phyloP scores from a whole-genome alignment of 1,140 invertebrate genomes.

The Drosophila equinoxialis region DNA sequence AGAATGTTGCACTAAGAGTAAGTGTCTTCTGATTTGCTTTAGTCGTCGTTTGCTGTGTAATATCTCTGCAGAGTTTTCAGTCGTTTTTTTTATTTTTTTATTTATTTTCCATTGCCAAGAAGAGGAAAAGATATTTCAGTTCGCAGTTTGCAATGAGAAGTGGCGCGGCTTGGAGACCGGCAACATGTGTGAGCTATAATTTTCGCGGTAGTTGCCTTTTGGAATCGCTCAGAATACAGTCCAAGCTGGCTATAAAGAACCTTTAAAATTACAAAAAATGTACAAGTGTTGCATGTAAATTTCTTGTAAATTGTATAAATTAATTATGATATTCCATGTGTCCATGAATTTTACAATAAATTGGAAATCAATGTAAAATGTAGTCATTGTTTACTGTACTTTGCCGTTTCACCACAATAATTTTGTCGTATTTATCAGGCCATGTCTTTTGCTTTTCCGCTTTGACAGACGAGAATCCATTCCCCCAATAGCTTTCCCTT shows the following conservation, averaged over 20 bases:
- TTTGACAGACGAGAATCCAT: constrained; percentile 24
- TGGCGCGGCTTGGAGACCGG: constrained; percentile 47
- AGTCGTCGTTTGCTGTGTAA: constrained; percentile 14
- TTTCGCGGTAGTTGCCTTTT: constrained; percentile 59
- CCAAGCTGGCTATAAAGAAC: neutral
- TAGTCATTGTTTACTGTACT: constrained; percentile 22
- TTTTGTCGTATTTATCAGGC: constrained; percentile 70
- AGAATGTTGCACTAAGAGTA: neutral
- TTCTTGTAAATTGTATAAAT: neutral
- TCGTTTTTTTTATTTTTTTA: neutral
- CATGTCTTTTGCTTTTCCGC: constrained; percentile 48
- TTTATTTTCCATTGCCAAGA: constrained; percentile 29
- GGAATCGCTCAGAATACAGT: constrained; percentile 26
- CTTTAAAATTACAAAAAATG: too few relatives aligned
- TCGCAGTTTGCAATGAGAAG: constrained; percentile 43
- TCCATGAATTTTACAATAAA: too few relatives aligned
- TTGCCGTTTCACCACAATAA: constrained; percentile 43
- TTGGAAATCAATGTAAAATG: too few relatives aligned
- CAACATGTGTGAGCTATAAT: constrained; percentile 66
- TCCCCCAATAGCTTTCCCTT: neutral
- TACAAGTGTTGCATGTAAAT: neutral
- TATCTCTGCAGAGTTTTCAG: constrained; percentile 1
- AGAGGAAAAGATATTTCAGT: constrained; percentile 15
- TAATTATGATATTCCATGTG: too few relatives aligned
- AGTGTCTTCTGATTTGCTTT: constrained; percentile 26